phyloP scores from a whole-genome alignment of 1,140 invertebrate species.

The Eupristina koningsbergeri region DNA sequence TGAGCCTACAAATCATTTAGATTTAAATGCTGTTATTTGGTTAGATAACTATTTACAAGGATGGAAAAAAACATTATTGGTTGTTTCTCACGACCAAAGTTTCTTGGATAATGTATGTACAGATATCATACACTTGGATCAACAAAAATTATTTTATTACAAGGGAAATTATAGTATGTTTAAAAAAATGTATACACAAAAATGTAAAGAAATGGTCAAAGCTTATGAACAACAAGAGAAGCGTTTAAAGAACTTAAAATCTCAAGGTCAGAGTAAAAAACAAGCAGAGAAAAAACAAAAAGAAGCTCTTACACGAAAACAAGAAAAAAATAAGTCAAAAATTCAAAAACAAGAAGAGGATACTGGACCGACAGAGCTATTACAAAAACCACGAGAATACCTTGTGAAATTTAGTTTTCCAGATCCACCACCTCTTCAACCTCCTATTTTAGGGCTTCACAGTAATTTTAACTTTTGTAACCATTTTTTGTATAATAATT shows the following conservation, averaged over 20 bases:
- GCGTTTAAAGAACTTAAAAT: constrained; percentile 93
- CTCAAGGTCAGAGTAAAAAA: constrained; percentile 95
- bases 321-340: constrained; percentile 90
- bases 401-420: constrained; percentile 98
- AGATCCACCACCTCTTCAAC: constrained; percentile 93
- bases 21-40: constrained; percentile 99
- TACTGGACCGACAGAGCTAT: constrained; percentile 84
- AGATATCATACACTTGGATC: constrained; percentile 97
- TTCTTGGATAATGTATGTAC: constrained; percentile 99
- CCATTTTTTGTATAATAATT: constrained; percentile 37
- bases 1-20: constrained; percentile 95
- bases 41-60: constrained; percentile 97
- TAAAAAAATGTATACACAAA: constrained; percentile 98
- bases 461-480: constrained; percentile 73
- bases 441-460: constrained; percentile 94
- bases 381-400: constrained; percentile 93
- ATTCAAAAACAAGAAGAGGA: constrained; percentile 84
- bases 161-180: constrained; percentile 99
- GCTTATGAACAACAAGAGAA: constrained; percentile 99
- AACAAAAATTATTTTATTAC: constrained; percentile 96
- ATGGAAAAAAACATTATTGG: constrained; percentile 98
- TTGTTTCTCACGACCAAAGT: constrained; percentile 99
- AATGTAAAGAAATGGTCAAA: constrained; percentile 95
- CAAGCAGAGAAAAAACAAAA: constrained; percentile 95
- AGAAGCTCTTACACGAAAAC: constrained; percentile 92